Evolutionary conservation across 2,797 vertebrate species (phyloP).

Genomic region (Neoniphon sammara): DNA sequence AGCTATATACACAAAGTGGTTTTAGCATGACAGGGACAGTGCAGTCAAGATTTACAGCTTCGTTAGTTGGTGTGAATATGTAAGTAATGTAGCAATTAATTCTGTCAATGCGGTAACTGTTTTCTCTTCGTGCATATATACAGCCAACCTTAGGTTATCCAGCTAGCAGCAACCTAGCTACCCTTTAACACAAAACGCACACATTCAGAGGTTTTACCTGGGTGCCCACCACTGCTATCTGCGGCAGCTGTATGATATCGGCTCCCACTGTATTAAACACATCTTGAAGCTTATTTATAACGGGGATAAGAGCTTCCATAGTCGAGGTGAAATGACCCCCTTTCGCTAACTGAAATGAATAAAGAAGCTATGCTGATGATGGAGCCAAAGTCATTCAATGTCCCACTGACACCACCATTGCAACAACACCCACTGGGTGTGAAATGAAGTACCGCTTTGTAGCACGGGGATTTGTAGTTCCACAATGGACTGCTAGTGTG

Average conservation of each 20-base stretch:
- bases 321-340: conserved; percentile 17
- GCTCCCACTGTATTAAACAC: conserved; percentile 98
- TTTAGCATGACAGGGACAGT: conserved; percentile 4
- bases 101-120: too few relatives aligned
- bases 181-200: conserved; percentile 22
- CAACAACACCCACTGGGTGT: conserved; percentile 52
- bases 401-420: conserved; percentile 82
- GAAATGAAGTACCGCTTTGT: background rate
- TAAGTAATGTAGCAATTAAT: too few relatives aligned
- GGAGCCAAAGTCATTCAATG: conserved; percentile 88
- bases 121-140: background rate
- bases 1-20: background rate
- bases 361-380: conserved; percentile 62
- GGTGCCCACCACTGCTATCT: conserved; percentile 97
- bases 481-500: fast-evolving
- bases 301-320: conserved; percentile 98
- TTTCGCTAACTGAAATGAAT: conserved; percentile 52
- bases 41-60: background rate
- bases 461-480: conserved; percentile 71
- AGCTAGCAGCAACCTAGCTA: conserved; percentile 32
- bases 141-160: conserved; percentile 39
- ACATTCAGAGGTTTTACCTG: conserved; percentile 84
- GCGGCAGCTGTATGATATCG: conserved; percentile 96
- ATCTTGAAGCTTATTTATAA: conserved; percentile 98
- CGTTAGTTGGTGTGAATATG: background rate